Base-by-base conservation (phyloP, 2,797 vertebrate genomes). In the Eremophila alpestris region DNA sequence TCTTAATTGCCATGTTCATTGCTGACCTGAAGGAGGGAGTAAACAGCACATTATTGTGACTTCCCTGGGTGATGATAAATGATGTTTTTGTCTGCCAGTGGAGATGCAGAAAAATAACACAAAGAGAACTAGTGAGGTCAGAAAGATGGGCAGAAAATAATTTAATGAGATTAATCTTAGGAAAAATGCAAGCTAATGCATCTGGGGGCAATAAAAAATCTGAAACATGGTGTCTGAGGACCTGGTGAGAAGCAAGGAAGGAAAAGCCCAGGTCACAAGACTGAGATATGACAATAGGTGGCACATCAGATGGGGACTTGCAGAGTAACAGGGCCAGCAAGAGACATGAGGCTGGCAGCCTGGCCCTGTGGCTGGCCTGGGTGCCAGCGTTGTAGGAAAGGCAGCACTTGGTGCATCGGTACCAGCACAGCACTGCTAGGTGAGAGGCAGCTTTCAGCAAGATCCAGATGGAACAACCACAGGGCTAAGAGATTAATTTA, bases 31-130 rank as follows among this genome's bases (percentile, higher is more conserved):
- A 91, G 59, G 76, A 85, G 70, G 45, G 70, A 76, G 58, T 83
- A 95, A 97, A 92, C 58, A 92, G 64, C 60, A 48, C 46, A 48
- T 48, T 90, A 84, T 90, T 93, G 73, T 93, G 73, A 82, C 51
- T 91, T 93, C 89, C 41, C 24, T 1, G 4, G 36, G 70, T 86
- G 59, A 87, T 58, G 60, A 89, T 73, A 86, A 94, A 92, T 36
- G 21, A n/a, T 73, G 22, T 36, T 82, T 90, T 58, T n/a, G 34
- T 46, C 34, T 88, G 68, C 41, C 43, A 15, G 48, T 9, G 45
- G 34, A 55, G 43, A 71, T 2, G 11, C 54, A 77, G 52, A 54
- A 92, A 90, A 96, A 91, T 46, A 70, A 73, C 78, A 77, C 16
- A 63, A 74, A 82, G 32, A 32, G 43, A 93, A 43, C 52, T 32